A percentile compares a stretch with the other conserved stretches of the same genome.
phyloP scores from a whole-genome alignment of 2,113 vertebrate genomes.

The Microtus oregoni region DNA sequence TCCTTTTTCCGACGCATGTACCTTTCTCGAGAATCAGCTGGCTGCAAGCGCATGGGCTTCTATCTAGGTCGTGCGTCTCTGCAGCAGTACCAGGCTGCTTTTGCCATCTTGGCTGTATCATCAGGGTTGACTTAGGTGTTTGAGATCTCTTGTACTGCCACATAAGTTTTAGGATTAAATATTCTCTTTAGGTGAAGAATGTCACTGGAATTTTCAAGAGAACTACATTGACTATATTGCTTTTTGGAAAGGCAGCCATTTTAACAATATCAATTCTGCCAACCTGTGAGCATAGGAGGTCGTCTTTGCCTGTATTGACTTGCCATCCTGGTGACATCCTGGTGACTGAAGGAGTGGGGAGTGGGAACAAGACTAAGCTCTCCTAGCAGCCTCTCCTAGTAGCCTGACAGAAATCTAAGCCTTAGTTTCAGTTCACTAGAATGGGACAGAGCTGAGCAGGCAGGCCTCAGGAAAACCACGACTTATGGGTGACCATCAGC shows the following conservation, averaged over 20 bases:
- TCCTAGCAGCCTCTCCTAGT: too few relatives aligned
- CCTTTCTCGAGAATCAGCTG: not conserved
- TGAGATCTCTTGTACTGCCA: not conserved
- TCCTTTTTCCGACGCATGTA: not conserved
- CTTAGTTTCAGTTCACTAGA: too few relatives aligned
- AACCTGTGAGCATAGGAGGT: not conserved
- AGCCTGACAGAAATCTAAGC: too few relatives aligned
- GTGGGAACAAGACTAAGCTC: too few relatives aligned
- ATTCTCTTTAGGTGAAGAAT: not conserved
- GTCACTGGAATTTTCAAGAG: not conserved
- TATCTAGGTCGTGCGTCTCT: not conserved
- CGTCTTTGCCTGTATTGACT: not conserved
- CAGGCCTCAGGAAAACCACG: too few relatives aligned
- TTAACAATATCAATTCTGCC: not conserved
- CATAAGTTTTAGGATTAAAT: not conserved
- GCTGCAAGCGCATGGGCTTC: rapidly evolving
- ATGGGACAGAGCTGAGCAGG: too few relatives aligned
- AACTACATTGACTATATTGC: not conserved
- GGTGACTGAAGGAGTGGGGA: too few relatives aligned
- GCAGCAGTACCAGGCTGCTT: not conserved
- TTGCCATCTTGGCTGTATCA: not conserved
- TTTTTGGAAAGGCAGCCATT: not conserved
- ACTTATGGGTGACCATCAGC: too few relatives aligned
- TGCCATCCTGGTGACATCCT: not conserved
- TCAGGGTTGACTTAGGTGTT: not conserved